Evolutionary conservation across 2,113 vertebrate species (phyloP), one percentile per base, ranked within the genome.

Genomic region (Meleagris gallopavo): DNA sequence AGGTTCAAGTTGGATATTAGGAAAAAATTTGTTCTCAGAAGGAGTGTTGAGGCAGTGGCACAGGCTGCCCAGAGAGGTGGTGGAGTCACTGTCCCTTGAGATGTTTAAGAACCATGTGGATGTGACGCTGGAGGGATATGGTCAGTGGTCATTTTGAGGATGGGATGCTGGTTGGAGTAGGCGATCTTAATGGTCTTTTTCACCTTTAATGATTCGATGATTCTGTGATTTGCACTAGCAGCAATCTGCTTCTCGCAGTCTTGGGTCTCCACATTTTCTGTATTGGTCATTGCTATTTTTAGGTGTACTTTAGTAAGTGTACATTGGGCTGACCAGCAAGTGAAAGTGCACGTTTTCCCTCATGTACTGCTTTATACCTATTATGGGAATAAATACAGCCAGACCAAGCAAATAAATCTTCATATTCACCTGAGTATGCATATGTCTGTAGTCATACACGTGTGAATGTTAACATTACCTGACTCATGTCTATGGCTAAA

Each of bases 381-480:
- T n/a, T 66, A 54, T 62, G 30, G 9, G 21, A 21, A 36, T 61
- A 13, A 3, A 2, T 34, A 30, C 4, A 6, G 57, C 40, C 36
- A 89, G 27, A 82, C 4, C 21, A 69, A 67, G 25, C 7, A 10
- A 45, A 29, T 41, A 48, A 55, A 36, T 67, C 38, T 61, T 41
- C 20, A 21, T 38, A 13, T 73, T 69, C 46, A 25, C 29, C 4
- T 10, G 19, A 40, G 16, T 38, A 41, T 30, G 20, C 20, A n/a
- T n/a, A 69, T 13, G 76, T 2, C 6, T 10, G 13, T 0, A 32
- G 0, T 1, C 12, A 5, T 14, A 10, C 8, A 9, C 27, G 52
- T 2, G 7, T 4, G 10, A 1, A 0, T 21, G 25, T 71, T 18
- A 8, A 13, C 15, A 25, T 25, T 46, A 41, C 0, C 6, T 6